These are phyloP conservation scores for Crotalus tigris DNA, from an alignment of 2,113 vertebrate species.

Conservation along the genomic window DNA sequence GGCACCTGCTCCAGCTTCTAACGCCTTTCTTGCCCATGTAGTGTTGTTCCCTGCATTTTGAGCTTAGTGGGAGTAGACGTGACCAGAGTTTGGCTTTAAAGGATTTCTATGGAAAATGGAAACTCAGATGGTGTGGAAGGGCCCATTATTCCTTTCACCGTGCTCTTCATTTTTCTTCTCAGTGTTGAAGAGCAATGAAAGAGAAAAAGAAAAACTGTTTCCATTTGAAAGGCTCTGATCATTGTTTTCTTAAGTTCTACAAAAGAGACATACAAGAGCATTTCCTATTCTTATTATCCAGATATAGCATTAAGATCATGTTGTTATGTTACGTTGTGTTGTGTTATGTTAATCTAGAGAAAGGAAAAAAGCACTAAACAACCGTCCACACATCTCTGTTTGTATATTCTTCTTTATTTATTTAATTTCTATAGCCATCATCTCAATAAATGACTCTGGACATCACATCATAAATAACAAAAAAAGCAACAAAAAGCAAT, in stretches of 20 bases:
- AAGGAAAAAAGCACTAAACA: neutral
- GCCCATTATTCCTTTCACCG: neutral
- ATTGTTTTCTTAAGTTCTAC: neutral
- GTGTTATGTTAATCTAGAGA: neutral
- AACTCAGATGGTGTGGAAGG: neutral
- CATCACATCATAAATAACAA: neutral
- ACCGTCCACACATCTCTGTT: neutral
- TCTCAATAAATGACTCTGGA: neutral
- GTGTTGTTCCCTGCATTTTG: neutral
- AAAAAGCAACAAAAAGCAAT: neutral
- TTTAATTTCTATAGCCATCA: neutral
- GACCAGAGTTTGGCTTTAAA: neutral
- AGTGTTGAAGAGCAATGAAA: neutral
- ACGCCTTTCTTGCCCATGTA: neutral
- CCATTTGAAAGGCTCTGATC: neutral
- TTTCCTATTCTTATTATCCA: neutral
- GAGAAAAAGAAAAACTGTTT: neutral
- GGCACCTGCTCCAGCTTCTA: neutral
- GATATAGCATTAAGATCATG: neutral
- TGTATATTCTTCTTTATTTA: neutral
- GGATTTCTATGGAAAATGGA: neutral
- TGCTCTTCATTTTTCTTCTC: neutral
- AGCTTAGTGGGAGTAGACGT: neutral
- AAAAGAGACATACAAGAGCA: neutral
- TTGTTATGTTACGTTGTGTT: no score